Evolutionary conservation across 2,113 vertebrate species (phyloP), one percentile per base, ranked within the genome.

Genomic region (Oreochromis aureus): DNA sequence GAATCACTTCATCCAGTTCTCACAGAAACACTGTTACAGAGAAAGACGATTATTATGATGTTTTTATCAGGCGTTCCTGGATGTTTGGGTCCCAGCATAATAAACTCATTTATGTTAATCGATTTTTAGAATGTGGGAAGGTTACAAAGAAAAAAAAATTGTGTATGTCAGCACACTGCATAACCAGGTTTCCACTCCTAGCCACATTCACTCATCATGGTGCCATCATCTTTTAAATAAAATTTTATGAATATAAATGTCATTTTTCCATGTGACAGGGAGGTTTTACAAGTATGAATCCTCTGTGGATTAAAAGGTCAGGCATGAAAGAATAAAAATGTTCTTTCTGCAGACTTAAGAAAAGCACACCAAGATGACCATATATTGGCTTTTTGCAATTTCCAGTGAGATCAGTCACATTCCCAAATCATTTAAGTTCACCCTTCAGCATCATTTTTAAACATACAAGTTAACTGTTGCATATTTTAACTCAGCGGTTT

Each of bases 41-140:
- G 24, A 73, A 27, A 44, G 63, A 69, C 2, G 2, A 61, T 44
- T 44, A 16, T 46, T 46, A 73, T 71, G 39, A 71, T 15, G 13
- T 73, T 46, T 76, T 76, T 6, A 76, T 48, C 6, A 0, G 9
- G 15, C 48, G 39, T 27, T 44, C 39, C 39, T 71, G 66, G 36
- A 71, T 41, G 2, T 44, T 71, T 71, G 66, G 36, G 19, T 71
- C 0, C 5, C 0, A 0, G 36, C n/a, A 71, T 71, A 0, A 41
- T 16, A 44, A 71, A 71, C 66, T 24, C 36, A 24, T 71, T 71
- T 13, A 44, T 71, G 4, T 18, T 73, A 15, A 44, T 24, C 2
- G 2, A 15, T 24, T 73, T 16, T 73, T 44, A 73, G 16, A 1
- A 7, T 27, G 24, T 27, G 10, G 0, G 22, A 24, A 73, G 39